These are phyloP conservation scores for Pocillopora meandrina DNA, from an alignment of 92 coral and sea anemone species.

Conservation along the genomic window DNA sequence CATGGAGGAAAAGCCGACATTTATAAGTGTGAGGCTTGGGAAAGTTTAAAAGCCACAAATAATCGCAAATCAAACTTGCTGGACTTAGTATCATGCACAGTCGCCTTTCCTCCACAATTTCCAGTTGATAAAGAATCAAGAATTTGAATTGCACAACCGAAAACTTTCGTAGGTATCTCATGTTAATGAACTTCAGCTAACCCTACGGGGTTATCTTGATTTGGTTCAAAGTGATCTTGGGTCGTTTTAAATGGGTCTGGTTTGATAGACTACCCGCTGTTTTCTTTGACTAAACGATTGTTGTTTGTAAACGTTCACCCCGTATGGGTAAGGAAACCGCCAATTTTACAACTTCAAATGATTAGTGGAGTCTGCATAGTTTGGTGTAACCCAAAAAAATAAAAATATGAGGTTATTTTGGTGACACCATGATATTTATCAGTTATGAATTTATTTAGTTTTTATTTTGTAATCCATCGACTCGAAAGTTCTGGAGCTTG, in stretches of 20 bases:
- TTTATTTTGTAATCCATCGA: no score
- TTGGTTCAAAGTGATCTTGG: not conserved
- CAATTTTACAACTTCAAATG: not conserved
- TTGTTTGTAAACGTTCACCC: not conserved
- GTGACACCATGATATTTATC: not conserved
- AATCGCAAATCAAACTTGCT: no score
- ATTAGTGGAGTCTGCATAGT: not conserved
- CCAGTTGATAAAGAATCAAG: not conserved
- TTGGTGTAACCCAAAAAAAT: not conserved
- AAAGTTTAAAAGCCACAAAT: no score
- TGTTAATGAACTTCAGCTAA: not conserved
- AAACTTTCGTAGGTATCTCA: no score
- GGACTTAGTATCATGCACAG: no score
- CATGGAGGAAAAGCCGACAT: no score
- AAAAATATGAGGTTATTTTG: not conserved
- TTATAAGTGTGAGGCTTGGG: no score
- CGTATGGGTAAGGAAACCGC: constrained; percentile 1
- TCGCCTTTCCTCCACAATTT: no score
- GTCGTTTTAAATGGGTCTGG: not conserved
- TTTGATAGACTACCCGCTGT: not conserved
- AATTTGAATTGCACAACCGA: no score
- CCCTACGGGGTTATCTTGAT: not conserved
- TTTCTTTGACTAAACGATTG: constrained; percentile 1
- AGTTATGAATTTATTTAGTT: no score
- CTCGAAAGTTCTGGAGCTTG: no score